These are phyloP conservation scores for Zaprionus africanus DNA, from an alignment of 1,140 invertebrate genomes.

Conservation along the genomic window DNA sequence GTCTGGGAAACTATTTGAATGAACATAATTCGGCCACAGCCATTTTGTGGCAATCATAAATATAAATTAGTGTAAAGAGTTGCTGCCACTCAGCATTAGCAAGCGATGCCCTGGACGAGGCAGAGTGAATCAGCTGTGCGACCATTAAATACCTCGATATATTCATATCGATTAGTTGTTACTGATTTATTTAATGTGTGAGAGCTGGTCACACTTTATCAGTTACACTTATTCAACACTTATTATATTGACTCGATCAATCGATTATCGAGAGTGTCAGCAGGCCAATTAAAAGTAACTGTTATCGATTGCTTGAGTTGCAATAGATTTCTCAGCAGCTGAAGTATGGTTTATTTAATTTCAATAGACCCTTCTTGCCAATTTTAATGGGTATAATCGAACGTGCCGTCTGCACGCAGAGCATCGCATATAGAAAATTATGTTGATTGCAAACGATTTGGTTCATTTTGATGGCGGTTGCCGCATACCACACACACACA, in stretches of 20 bases:
- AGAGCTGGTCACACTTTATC: too few species aligned
- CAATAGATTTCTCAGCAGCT: not conserved
- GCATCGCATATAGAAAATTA: conserved; percentile 45
- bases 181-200: too few species aligned
- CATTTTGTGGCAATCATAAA: conserved; percentile 47
- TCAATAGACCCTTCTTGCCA: not conserved
- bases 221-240: too few species aligned
- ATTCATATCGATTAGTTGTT: too few species aligned
- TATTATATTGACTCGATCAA: too few species aligned
- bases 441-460: conserved; percentile 66
- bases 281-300: too few species aligned
- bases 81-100: too few species aligned
- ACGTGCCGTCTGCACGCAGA: not conserved
- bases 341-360: too few species aligned
- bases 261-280: too few species aligned
- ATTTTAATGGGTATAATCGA: conserved; percentile 1
- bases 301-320: not conserved
- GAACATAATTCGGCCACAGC: conserved; percentile 51
- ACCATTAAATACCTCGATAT: too few species aligned
- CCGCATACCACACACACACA: conserved; percentile 22
- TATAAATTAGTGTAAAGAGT: not conserved
- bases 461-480: conserved; percentile 34
- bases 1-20: conserved; percentile 44
- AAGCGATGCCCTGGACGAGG: not conserved
- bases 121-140: too few species aligned